Percentiles rank a stretch among this genome's conserved stretches.
Conservation (phyloP, 2,797 vertebrate species). For the Chaenodraco wilsoni region DNA sequence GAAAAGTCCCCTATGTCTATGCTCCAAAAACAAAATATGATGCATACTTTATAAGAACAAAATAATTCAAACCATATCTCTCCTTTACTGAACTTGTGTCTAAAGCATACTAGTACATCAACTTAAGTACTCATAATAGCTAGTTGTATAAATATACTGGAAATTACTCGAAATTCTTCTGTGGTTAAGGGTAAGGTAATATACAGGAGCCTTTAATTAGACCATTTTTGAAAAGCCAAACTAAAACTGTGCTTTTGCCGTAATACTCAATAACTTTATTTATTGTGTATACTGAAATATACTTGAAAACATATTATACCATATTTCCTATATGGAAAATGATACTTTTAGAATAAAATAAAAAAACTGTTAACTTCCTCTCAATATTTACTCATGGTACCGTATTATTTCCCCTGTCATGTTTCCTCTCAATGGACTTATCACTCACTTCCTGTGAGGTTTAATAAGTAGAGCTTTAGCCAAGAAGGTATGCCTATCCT, state of each 20-base stretch:
- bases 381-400: conserved; percentile 30
- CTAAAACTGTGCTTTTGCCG: background rate
- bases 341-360: conserved; percentile 1
- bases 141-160: background rate
- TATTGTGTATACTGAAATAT: background rate
- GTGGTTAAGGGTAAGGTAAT: background rate
- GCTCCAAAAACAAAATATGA: conserved; percentile 25
- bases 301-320: conserved; percentile 1
- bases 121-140: background rate
- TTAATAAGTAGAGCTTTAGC: conserved; percentile 45
- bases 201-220: background rate
- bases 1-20: conserved; percentile 15
- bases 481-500: conserved; percentile 62
- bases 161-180: background rate
- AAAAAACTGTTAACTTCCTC: conserved; percentile 11
- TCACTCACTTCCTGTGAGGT: conserved; percentile 47
- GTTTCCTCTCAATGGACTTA: conserved; percentile 34
- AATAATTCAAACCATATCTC: conserved; percentile 6
- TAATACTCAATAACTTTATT: background rate
- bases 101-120: background rate
- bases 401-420: conserved; percentile 30
- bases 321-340: conserved; percentile 3
- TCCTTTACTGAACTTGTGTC: conserved; percentile 6
- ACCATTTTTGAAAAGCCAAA: background rate
- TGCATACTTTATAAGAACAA: conserved; percentile 48